Evolutionary conservation across 2,797 vertebrate genomes (phyloP).

Genomic region (Pseudochirops corinnae): DNA sequence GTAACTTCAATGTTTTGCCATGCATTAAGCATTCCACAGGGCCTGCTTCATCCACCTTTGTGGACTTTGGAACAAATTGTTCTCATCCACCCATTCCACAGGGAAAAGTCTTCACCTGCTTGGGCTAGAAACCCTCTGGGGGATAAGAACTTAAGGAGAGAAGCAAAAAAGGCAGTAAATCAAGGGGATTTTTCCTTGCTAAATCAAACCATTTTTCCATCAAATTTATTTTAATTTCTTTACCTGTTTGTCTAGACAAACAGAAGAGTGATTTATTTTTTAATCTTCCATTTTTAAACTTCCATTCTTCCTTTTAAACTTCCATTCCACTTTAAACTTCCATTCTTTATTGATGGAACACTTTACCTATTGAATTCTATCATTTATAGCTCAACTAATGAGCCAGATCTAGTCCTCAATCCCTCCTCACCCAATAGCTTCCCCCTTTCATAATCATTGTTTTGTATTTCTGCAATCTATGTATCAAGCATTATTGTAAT

Average conservation of each 20-base stretch:
- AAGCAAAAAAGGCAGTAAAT: not conserved
- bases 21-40: no score
- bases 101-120: no score
- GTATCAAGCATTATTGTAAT: not conserved
- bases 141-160: not conserved
- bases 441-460: not conserved
- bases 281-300: no score
- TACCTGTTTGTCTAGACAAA: not conserved
- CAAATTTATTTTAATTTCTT: not conserved
- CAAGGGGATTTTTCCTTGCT: not conserved
- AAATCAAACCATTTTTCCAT: not conserved
- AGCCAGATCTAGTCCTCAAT: not conserved
- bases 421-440: not conserved
- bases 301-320: no score
- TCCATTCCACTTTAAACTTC: no score
- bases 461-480: not conserved
- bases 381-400: not conserved
- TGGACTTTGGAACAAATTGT: no score
- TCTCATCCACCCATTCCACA: no score
- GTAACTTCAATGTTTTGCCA: no score
- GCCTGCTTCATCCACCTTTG: no score
- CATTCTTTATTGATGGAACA: not conserved
- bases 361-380: not conserved
- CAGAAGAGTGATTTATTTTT: not conserved
- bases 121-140: not conserved